A percentile compares a stretch with the other conserved stretches of the same genome.
Evolutionary conservation across 2,888 invertebrate genomes (phyloP).

Genomic region (Drosophila borborema): DNA sequence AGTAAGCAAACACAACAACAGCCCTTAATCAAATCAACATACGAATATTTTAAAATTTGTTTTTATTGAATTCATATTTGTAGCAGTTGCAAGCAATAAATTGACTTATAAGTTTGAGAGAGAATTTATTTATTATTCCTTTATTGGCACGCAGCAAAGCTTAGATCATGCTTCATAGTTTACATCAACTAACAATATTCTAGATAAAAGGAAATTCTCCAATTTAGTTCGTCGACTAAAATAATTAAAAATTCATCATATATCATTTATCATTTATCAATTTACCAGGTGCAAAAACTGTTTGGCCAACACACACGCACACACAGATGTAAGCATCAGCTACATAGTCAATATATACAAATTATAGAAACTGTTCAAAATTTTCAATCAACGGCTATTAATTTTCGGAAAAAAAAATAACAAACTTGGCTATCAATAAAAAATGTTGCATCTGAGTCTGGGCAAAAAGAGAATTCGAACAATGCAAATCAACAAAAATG

Average conservation of each 20-base stretch:
- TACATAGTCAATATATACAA: constrained; percentile 26
- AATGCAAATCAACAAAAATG: constrained; percentile 23
- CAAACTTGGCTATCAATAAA: constrained; percentile 54
- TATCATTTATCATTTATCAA: constrained; percentile 52
- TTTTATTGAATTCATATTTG: not conserved
- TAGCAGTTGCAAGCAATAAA: not conserved
- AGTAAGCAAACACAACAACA: not conserved
- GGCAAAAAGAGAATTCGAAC: constrained; percentile 21
- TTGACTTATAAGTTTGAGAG: constrained; percentile 1
- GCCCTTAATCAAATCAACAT: not conserved
- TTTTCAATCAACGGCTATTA: constrained; percentile 70
- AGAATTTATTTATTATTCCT: constrained; percentile 6
- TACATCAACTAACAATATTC: not conserved
- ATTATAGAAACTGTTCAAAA: constrained; percentile 39
- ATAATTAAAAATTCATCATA: constrained; percentile 49
- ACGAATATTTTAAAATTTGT: not conserved
- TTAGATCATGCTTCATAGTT: not conserved
- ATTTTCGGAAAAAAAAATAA: constrained; percentile 40
- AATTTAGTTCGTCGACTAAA: constrained; percentile 1
- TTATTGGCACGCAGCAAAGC: not conserved
- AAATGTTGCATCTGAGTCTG: constrained; percentile 53
- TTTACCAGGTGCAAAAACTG: constrained; percentile 14
- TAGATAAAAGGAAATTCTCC: not conserved
- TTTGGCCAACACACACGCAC: constrained; percentile 10
- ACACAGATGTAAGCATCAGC: not conserved